Percentiles rank a stretch among this genome's conserved stretches.
These are phyloP conservation scores for Embiotoca jacksoni DNA, from an alignment of 2,113 vertebrate genomes.

Conservation along the genomic window DNA sequence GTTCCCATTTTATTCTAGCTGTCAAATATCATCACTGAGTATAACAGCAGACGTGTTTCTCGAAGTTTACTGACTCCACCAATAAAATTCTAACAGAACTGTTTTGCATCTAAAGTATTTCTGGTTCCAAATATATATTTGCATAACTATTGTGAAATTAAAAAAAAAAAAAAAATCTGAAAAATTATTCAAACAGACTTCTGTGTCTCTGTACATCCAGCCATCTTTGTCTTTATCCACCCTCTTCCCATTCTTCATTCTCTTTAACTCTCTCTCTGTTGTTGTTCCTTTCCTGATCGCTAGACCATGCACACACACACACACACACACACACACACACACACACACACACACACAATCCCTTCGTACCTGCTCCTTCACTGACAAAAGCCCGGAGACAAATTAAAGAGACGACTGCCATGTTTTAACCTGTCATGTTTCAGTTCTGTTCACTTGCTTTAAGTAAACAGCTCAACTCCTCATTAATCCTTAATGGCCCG, in stretches of 20 bases:
- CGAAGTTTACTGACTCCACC: not conserved
- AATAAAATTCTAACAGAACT: not conserved
- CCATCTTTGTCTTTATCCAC: conserved; percentile 5
- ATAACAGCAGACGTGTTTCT: not conserved
- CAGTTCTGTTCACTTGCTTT: conserved; percentile 56
- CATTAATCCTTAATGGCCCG: conserved; percentile 60
- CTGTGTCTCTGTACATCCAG: not conserved
- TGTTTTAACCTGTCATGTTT: conserved; percentile 75
- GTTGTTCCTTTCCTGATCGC: conserved; percentile 7
- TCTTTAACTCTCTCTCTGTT: not conserved
- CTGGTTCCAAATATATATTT: not conserved
- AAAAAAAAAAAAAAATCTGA: not conserved
- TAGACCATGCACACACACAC: conserved; percentile 35
- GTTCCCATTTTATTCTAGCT: no score
- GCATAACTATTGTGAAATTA: not conserved
- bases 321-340: conserved; percentile 40
- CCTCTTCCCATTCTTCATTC: conserved; percentile 5
- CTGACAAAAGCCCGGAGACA: conserved; percentile 63
- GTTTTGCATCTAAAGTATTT: not conserved
- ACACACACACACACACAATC: conserved; percentile 44
- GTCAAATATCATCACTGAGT: no score
- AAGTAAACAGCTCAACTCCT: conserved; percentile 66
- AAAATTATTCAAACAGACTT: not conserved
- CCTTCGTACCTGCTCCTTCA: conserved; percentile 20
- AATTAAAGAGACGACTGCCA: conserved; percentile 45